Percentiles rank a stretch among this genome's conserved stretches.
Conservation (phyloP, 2,113 vertebrate genomes). For the Prunella himalayana region DNA sequence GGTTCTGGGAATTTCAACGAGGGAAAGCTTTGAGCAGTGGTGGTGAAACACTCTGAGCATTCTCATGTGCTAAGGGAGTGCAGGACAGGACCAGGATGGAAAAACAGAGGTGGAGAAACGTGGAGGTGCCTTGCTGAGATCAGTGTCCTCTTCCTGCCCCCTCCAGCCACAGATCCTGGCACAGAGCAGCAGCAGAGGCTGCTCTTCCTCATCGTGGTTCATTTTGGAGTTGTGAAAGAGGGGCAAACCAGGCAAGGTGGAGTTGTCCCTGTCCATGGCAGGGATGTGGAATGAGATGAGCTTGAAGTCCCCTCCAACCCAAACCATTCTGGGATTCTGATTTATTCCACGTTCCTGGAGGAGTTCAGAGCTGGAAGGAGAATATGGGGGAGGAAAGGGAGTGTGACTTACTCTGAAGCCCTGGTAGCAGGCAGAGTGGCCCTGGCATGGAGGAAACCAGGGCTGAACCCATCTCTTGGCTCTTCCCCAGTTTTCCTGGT, state of each 20-base stretch:
- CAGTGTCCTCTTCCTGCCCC: rapidly evolving
- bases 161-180: background rate
- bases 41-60: background rate
- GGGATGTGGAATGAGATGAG: rapidly evolving
- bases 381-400: background rate
- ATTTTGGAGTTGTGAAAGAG: background rate
- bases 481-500: background rate
- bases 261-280: background rate
- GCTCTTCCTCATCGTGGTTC: rapidly evolving
- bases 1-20: rapidly evolving
- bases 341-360: background rate
- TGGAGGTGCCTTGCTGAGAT: background rate
- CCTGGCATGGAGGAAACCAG: rapidly evolving
- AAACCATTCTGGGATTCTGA: background rate
- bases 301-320: background rate
- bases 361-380: background rate
- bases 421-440: no score
- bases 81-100: background rate
- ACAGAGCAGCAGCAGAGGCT: background rate
- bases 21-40: rapidly evolving
- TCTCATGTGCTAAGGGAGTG: rapidly evolving
- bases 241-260: rapidly evolving
- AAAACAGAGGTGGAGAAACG: rapidly evolving
- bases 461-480: background rate
- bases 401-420: rapidly evolving